Evolutionary conservation across 2,113 vertebrate species (phyloP), one percentile per base, ranked within the genome.

Genomic region (Desmodus rotundus): DNA sequence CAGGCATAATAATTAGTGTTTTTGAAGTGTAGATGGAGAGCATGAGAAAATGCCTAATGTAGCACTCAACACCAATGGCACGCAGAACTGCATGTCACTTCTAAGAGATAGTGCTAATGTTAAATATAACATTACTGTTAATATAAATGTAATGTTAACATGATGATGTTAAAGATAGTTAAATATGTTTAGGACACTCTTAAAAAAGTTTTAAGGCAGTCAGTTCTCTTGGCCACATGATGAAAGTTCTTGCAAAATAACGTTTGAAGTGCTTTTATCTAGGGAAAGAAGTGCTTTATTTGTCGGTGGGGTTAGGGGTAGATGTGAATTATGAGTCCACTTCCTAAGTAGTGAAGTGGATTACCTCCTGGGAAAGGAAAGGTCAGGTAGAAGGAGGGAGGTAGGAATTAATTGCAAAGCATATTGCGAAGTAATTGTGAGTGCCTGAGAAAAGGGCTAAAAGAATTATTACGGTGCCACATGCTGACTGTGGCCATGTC

Each of bases 371-470:
- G 26, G 47, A 80, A 96, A 50, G 3, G 17, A 94, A 96, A 91
- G 31, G 13, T 92, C 93, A 95, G 43, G 22, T 82, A 81, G 22
- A 80, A 89, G 17, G 33, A 73, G n/a, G 33, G 19, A 81, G 36
- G 43, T 68, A 61, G 82, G 61, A 95, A 95, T 96, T 85, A 93
- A 93, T 85, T 96, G 16, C 33, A 95, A 78, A 82, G 36, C 7
- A 63, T 84, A 26, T 81, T 94, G 45, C 11, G 73, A 88, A 92
- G 50, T 92, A 90, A 91, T 52, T 87, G 14, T 41, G 74, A 89
- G 81, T 93, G 45, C 8, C 20, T 26, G 4, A 38, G 28, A 91
- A 81, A 72, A 88, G 68, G 68, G 10, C n/a, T 80, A 54, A 63
- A 89, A 54, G 17, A 72, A 82, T 92, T 87, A 54, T 74, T 78